Evolutionary conservation across 2,888 invertebrate species (phyloP), one percentile per base, ranked within the genome.

Genomic region (Sepiola atlantica): DNA sequence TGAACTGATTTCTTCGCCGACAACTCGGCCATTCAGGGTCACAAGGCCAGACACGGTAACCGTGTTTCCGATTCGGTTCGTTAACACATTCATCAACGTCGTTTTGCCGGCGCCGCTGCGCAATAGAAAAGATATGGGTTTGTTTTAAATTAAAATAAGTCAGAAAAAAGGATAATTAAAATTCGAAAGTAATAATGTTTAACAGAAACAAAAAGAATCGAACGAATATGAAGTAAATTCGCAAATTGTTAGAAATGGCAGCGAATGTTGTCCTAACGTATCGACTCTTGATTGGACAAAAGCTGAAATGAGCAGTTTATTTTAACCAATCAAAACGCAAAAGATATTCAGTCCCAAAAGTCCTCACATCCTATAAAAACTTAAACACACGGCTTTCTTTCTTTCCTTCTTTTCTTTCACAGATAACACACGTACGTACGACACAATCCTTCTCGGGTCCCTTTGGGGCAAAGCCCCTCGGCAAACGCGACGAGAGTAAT

Each of bases 71-170:
- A 95, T 95, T 54, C 98, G 98, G 97, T 98, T 98, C 16, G 99
- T 99, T 95, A 99, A 97, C 0, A 99, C 98, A 97, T 99, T 99
- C 94, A 99, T 97, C 8, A 99, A 98, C 0, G 99, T 99, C 0
- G 99, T 99, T 97, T 99, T 99, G 3, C 99, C 99, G 0, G 99
- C 99, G 0, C 99, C 99, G 55, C 97, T 97, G 95, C 35, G 96
- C 96, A 93, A 93, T 55, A 92, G 18, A 28, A 35, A 18, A 35
- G 18, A 35, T 35, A 16, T n/a, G 4, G 16, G 28, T 32, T 90
- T 32, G 35, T 90, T 10, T 32, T n/a, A 28, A 90, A 32, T 16
- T 21, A 32, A 28, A 90, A 32, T 16, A 90, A 32, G 2, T 32
- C 16, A 8, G 1, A 28, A n/a, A 4, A 28, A 10, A 77, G 4